These are phyloP conservation scores for Pelobates cultripes DNA, from an alignment of 2,797 vertebrate species.

Conservation along the genomic window DNA sequence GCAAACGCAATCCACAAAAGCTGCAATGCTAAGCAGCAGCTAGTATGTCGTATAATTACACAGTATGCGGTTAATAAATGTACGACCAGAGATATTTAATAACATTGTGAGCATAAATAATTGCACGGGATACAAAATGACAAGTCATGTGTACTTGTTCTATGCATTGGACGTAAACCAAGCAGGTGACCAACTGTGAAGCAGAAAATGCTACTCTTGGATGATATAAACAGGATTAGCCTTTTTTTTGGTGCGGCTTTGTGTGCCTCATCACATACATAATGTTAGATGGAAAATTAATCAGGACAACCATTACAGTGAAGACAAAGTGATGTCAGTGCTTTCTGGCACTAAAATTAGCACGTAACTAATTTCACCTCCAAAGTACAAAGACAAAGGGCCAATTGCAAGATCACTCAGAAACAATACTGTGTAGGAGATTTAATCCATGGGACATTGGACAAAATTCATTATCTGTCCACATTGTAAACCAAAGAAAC, in stretches of 20 bases:
- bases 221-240: conserved; percentile 18
- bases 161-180: conserved; percentile 9
- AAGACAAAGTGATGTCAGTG: not conserved
- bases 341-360: conserved; percentile 6
- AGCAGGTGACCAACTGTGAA: conserved; percentile 32
- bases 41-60: too few relatives aligned
- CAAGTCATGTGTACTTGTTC: not conserved
- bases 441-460: not conserved
- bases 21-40: too few relatives aligned
- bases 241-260: conserved; percentile 11
- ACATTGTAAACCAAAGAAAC: too few relatives aligned
- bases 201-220: conserved; percentile 15
- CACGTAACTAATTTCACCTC: conserved; percentile 20
- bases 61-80: too few relatives aligned
- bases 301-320: not conserved
- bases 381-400: conserved; percentile 5
- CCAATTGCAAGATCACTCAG: not conserved
- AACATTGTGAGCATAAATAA: too few relatives aligned
- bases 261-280: not conserved
- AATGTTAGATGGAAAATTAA: not conserved
- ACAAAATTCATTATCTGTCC: not conserved
- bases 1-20: too few relatives aligned
- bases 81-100: too few relatives aligned
- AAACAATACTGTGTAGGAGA: not conserved
- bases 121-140: conserved; percentile 4